A percentile compares a stretch with the other conserved stretches of the same genome.
These are phyloP conservation scores for Akabosia matsudoensis DNA, from an alignment of 1,140 invertebrate species.

Conservation along the genomic window DNA sequence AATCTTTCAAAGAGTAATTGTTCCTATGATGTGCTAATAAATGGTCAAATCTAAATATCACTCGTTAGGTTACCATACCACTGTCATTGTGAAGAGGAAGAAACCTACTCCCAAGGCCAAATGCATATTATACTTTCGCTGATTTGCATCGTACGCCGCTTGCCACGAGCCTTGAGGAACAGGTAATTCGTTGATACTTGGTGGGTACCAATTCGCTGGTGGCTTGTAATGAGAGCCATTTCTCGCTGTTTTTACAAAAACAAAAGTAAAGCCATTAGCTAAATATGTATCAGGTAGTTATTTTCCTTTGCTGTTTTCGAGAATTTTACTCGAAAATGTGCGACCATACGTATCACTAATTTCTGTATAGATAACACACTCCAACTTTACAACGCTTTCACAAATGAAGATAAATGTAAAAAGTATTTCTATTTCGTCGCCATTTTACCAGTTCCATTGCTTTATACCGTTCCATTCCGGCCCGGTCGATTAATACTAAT, in stretches of 20 bases:
- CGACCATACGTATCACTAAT: too few relatives aligned
- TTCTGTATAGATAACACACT: neutral
- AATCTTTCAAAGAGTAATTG: neutral
- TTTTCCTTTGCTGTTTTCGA: too few relatives aligned
- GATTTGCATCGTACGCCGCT: constrained; percentile 60
- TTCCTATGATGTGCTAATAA: neutral
- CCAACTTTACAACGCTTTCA: neutral
- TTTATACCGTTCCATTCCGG: too few relatives aligned
- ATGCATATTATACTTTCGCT: constrained; percentile 65
- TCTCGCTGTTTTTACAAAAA: neutral
- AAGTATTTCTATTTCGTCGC: too few relatives aligned
- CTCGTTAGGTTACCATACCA: constrained; percentile 55
- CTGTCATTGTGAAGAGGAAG: constrained; percentile 57
- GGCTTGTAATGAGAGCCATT: constrained; percentile 33
- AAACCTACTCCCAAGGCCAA: constrained; percentile 62
- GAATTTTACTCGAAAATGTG: too few relatives aligned
- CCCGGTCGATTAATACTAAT: neutral
- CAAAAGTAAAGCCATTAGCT: neutral
- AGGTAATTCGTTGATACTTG: constrained; percentile 69
- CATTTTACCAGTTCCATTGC: too few relatives aligned
- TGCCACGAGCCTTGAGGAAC: constrained; percentile 71
- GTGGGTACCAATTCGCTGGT: constrained; percentile 44
- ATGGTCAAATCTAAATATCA: neutral
- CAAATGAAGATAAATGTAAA: neutral
- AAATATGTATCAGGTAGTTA: too few relatives aligned